These are phyloP conservation scores for Bombus impatiens DNA, from an alignment of 1,140 invertebrate species.

Conservation along the genomic window DNA sequence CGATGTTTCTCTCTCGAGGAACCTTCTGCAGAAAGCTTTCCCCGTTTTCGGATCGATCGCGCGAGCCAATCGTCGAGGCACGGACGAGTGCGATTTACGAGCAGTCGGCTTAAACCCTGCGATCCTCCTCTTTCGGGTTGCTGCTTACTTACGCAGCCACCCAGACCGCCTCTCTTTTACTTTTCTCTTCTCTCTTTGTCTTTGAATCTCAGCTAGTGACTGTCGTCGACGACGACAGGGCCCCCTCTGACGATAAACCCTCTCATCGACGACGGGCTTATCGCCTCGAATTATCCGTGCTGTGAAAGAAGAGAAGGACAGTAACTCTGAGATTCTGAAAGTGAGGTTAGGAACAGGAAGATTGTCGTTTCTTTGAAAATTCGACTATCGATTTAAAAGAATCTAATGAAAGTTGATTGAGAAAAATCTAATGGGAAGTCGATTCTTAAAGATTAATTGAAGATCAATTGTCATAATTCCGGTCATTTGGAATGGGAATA, in stretches of 20 bases:
- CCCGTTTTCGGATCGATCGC: slow-evolving; percentile 54
- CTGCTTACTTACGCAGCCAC: slow-evolving; percentile 55
- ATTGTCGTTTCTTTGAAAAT: background rate
- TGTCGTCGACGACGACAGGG: background rate
- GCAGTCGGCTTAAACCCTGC: slow-evolving; percentile 62
- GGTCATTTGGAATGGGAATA: background rate
- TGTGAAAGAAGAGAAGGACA: background rate
- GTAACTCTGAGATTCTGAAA: background rate
- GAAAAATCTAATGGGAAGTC: too few relatives aligned
- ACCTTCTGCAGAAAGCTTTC: background rate
- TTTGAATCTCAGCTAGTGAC: slow-evolving; percentile 59
- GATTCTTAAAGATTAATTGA: background rate
- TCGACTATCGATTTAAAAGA: background rate
- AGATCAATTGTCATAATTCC: background rate
- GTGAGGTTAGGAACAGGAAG: background rate
- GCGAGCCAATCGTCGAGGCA: slow-evolving; percentile 76
- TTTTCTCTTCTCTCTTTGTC: background rate
- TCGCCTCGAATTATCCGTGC: slow-evolving; percentile 64
- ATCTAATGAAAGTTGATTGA: too few relatives aligned
- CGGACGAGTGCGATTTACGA: slow-evolving; percentile 70
- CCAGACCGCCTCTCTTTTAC: background rate
- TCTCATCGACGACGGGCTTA: slow-evolving; percentile 67
- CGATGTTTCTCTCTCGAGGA: background rate
- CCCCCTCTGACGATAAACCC: slow-evolving; percentile 58
- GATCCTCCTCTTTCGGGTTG: slow-evolving; percentile 69